Conservation (phyloP, 2,888 invertebrate genomes). For the Pelosia muscerda region DNA sequence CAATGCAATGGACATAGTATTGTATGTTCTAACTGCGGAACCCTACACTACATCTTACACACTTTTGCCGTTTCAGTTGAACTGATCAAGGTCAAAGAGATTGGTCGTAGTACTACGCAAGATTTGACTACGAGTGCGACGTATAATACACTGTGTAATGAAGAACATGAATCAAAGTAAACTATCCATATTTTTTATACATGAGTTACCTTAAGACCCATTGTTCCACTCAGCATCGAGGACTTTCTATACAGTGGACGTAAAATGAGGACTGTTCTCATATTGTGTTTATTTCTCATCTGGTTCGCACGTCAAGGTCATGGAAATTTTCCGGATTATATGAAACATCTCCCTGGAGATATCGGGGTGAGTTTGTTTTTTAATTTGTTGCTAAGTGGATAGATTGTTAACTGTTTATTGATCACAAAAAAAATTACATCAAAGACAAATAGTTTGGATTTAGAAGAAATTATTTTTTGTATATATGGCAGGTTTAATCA, state of each 20-base stretch:
- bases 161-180: conserved; percentile 2
- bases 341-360: background rate
- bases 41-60: background rate
- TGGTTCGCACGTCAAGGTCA: background rate
- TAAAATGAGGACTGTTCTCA: conserved; percentile 13
- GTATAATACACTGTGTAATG: background rate
- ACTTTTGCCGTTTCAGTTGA: background rate
- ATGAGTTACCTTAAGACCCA: background rate
- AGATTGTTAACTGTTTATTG: too few species aligned
- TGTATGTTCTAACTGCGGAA: conserved; percentile 6
- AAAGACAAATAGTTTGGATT: too few species aligned
- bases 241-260: conserved; percentile 8
- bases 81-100: background rate
- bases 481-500: too few species aligned
- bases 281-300: conserved; percentile 5
- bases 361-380: background rate
- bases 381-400: background rate
- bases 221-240: conserved; percentile 22
- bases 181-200: conserved; percentile 10
- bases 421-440: too few species aligned
- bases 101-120: background rate
- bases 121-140: background rate
- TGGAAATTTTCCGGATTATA: background rate
- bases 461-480: too few species aligned
- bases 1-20: too few species aligned